These are phyloP conservation scores for Alouatta palliata DNA, from an alignment of 2,113 vertebrate genomes.

Conservation along the genomic window DNA sequence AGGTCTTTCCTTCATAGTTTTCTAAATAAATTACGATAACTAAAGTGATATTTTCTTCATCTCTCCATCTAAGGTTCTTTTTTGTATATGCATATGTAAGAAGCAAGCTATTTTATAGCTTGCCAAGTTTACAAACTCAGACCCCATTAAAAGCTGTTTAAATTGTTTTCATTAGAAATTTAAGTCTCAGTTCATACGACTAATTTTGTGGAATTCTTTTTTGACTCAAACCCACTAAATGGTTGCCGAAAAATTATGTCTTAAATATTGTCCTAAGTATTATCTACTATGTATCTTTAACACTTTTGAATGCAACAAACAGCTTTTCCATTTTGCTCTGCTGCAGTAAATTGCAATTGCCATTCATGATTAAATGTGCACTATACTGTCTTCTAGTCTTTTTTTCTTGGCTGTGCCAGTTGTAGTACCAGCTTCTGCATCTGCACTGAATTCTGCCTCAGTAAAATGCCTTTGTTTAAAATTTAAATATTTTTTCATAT, in stretches of 20 bases:
- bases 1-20: slow-evolving; percentile 1
- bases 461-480: slow-evolving; percentile 56
- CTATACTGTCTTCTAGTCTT: background rate
- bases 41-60: background rate
- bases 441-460: slow-evolving; percentile 48
- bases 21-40: background rate
- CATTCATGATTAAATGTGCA: background rate
- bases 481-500: slow-evolving; percentile 39
- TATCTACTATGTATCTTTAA: background rate
- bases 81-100: background rate
- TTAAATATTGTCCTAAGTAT: slow-evolving; percentile 6
- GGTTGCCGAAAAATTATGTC: background rate
- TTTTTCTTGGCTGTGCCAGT: background rate
- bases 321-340: background rate
- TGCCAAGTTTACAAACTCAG: background rate
- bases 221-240: background rate
- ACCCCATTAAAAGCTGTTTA: slow-evolving; percentile 17
- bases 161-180: background rate
- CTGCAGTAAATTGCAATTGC: background rate
- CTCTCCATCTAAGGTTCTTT: background rate
- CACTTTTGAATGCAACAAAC: background rate
- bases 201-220: background rate
- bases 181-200: background rate
- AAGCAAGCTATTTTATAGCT: background rate
- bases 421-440: slow-evolving; percentile 35